Evolutionary conservation across 2,888 invertebrate species (phyloP), one percentile per base, ranked within the genome.

Genomic region (Lithosia quadra): DNA sequence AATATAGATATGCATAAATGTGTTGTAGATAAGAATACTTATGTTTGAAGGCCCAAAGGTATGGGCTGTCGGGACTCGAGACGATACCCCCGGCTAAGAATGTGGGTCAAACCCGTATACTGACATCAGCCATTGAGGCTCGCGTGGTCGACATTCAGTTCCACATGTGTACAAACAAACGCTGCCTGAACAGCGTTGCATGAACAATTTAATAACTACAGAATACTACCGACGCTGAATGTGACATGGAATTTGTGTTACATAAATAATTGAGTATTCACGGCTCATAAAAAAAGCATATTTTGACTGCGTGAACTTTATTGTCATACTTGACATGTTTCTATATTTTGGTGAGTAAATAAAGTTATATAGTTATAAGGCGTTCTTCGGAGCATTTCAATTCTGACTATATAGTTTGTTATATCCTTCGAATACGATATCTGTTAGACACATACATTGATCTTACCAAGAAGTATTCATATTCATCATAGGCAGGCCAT

Each of bases 71-170:
- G 3, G 65, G 68, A 68, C 75, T 64, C 59, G 13, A 63, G 67
- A 71, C 79, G 71, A 55, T 71, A 73, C 60, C 67, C n/a, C 63
- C 22, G 63, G 28, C 70, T 53, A 56, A 64, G 67, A 65, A 80
- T 74, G 71, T 80, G 68, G 81, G 80, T 80, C 81, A 80, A 69
- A 75, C 75, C 67, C 71, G 77, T 73, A 66, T 70, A 75, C 57
- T 69, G 68, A 73, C 71, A 66, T 58, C 70, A 57, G 56, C 21
- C 63, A 77, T 59, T 69, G 73, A 69, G 67, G 65, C 76, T 74
- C 67, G 71, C 66, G 69, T 78, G 74, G 63, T 66, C 67, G 63
- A 71, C 72, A 70, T 71, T 68, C 55, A 69, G 71, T 63, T 53
- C 68, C 68, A 68, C 71, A 74, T 77, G 68, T 72, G 73, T 77